Evolutionary conservation across 1,140 invertebrate genomes (phyloP).

Genomic region (Phthorimaea operculella): DNA sequence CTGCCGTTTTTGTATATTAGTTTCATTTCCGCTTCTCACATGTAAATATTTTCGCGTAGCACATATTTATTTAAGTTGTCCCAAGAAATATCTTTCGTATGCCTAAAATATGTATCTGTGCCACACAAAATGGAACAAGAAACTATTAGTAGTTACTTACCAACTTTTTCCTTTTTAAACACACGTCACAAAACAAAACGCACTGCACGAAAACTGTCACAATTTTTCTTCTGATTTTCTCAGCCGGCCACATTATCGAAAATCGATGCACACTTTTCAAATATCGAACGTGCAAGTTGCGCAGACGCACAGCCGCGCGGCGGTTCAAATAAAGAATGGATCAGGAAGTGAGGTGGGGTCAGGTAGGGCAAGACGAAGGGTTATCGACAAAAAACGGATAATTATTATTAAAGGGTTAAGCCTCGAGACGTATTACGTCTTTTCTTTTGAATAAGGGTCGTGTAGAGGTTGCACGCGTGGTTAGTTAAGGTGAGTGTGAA

Average conservation of each 20-base stretch:
- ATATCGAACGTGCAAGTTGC: conserved; percentile 34
- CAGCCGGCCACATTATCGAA: background rate
- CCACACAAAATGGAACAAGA: no score
- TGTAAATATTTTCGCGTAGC: background rate
- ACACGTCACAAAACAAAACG: background rate
- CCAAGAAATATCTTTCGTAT: background rate
- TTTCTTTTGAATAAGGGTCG: conserved; percentile 28
- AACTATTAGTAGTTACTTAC: background rate
- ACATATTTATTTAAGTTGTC: no score
- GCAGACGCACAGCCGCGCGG: conserved; percentile 50
- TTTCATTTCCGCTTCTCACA: background rate
- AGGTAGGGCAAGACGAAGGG: conserved; percentile 61
- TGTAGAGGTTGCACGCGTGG: conserved; percentile 42
- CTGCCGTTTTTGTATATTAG: background rate
- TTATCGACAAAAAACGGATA: conserved; percentile 57
- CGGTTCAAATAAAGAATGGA: conserved; percentile 50
- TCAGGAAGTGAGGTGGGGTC: conserved; percentile 55
- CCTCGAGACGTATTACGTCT: conserved; percentile 11
- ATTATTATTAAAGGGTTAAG: conserved; percentile 60
- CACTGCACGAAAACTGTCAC: background rate
- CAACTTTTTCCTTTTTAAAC: background rate
- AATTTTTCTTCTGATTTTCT: background rate
- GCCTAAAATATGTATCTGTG: no score
- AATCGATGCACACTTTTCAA: conserved; percentile 10
- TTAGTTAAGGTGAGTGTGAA: conserved; percentile 11